Evolutionary conservation across 2,888 invertebrate species (phyloP), one percentile per base, ranked within the genome.

Genomic region (Aplocera efformata): DNA sequence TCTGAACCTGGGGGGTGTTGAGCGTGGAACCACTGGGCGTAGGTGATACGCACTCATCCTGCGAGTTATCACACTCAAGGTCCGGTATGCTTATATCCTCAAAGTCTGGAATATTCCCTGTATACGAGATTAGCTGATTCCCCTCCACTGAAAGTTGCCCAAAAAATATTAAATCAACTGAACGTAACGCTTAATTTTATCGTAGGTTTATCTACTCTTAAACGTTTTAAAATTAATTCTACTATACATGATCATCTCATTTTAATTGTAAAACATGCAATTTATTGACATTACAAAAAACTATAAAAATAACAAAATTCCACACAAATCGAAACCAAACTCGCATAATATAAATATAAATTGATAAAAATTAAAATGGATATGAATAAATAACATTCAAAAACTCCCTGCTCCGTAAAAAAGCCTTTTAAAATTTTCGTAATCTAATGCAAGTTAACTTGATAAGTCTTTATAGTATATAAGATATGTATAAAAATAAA

Each of bases 111-210:
- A 85, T 79, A 82, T 78, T 83, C 57, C 85, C 86, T 80, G 86
- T 83, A 81, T 89, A 89, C 72, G 89, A 89, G 54, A 89, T 89
- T 70, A 89, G 76, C 80, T 89, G 86, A 83, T 83, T 86, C 70
- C 77, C 81, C 72, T 89, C 88, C 79, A 82, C 85, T 88, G 86
- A 86, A 88, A 88, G 36, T 47, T 53, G 39, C 46, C 53, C 55
- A 54, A 58, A 58, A 53, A 45, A 55, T 32, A 42, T 50, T 50
- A 48, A 43, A 44, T 42, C 45, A 48, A 48, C 39, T 26, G 30
- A 42, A 40, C 23, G 24, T 32, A 31, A 39, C 23, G 5, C 5
- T 17, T 17, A 3, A 17, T 5, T 2, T 17, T 17, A 5, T 17
- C 13, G 13, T 17, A 17, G 13, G 13, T 17, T 17, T 3, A 22